phyloP scores from a whole-genome alignment of 2,113 vertebrate species.

The Myrmophylax atrothorax region DNA sequence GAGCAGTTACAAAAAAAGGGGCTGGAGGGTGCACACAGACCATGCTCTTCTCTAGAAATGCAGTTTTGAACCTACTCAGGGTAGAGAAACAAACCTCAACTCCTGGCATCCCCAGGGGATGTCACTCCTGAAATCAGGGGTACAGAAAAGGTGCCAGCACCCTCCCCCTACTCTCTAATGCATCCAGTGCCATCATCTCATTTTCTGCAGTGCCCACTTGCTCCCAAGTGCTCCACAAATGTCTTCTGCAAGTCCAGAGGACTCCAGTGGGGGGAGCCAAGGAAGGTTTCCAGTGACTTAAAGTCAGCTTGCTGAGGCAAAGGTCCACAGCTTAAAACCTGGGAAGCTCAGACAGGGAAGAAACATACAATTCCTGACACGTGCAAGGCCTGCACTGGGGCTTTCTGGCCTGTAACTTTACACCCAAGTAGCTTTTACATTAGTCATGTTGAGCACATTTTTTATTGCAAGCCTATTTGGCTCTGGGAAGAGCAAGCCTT shows the following conservation, averaged over 20 bases:
- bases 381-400: neutral
- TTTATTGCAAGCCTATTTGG: neutral
- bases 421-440: neutral
- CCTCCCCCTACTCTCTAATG: neutral
- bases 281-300: neutral
- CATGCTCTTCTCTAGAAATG: rapidly evolving
- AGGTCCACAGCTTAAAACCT: neutral
- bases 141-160: neutral
- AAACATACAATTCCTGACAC: neutral
- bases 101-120: neutral
- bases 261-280: neutral
- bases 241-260: neutral
- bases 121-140: neutral
- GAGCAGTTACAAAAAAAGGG: neutral
- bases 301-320: neutral
- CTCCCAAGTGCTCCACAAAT: neutral
- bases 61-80: neutral
- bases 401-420: neutral
- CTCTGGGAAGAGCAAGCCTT: neutral
- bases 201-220: neutral
- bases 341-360: neutral
- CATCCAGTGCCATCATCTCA: neutral
- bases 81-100: neutral
- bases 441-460: neutral
- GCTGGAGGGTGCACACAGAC: neutral